A percentile compares a stretch with the other conserved stretches of the same genome.
phyloP scores from a whole-genome alignment of 1,140 invertebrate genomes.

The Idris sp. region DNA sequence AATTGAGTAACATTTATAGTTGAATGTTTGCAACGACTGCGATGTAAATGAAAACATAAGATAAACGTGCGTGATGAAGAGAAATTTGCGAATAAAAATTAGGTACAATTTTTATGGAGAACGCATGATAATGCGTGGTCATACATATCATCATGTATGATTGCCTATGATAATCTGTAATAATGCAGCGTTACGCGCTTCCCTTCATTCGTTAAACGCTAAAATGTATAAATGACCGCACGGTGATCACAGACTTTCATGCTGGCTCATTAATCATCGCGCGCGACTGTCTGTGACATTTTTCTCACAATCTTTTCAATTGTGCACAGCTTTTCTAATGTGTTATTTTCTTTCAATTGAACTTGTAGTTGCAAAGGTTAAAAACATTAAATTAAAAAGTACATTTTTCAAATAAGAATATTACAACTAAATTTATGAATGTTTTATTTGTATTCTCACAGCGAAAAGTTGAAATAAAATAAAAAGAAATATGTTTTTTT shows the following conservation, averaged over 20 bases:
- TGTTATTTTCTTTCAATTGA: constrained; percentile 20
- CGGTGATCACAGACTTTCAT: constrained; percentile 44
- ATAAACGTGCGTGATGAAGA: constrained; percentile 19
- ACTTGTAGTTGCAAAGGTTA: no score
- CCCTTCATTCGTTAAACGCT: constrained; percentile 34
- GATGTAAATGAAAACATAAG: constrained; percentile 5
- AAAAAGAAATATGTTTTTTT: no score
- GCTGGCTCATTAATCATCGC: constrained; percentile 32
- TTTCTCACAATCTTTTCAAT: constrained; percentile 41
- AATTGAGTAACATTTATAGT: neutral
- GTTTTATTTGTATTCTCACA: no score
- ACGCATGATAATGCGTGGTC: constrained; percentile 30
- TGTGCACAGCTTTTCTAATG: constrained; percentile 8
- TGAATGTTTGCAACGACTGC: neutral
- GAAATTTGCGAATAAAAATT: constrained; percentile 36
- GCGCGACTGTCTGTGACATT: constrained; percentile 39
- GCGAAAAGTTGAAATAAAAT: no score
- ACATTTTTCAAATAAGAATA: no score
- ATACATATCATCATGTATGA: constrained; percentile 40
- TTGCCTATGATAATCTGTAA: constrained; percentile 49
- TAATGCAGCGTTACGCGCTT: constrained; percentile 36
- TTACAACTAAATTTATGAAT: no score
- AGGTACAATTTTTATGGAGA: constrained; percentile 33
- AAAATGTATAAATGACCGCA: constrained; percentile 50
- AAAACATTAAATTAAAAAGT: no score